These are phyloP conservation scores for Taenaris catops DNA, from an alignment of 2,888 invertebrate genomes.

Conservation along the genomic window DNA sequence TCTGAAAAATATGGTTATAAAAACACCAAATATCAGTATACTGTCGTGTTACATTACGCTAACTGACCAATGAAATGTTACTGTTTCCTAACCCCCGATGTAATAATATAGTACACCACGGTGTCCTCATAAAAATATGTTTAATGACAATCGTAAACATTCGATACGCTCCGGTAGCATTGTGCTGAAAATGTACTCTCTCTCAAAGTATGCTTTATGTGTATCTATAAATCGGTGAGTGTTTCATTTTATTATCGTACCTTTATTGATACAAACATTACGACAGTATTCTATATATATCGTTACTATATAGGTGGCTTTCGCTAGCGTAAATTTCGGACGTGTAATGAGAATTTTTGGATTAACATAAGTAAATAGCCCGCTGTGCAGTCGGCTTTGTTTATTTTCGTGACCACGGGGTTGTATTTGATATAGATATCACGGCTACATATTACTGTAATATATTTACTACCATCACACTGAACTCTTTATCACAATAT, in stretches of 20 bases:
- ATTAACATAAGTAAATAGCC: too few species aligned
- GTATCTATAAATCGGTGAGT: slow-evolving; percentile 62
- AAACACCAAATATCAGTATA: too few species aligned
- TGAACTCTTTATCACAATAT: too few species aligned
- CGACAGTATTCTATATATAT: slow-evolving; percentile 9
- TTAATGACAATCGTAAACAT: slow-evolving; percentile 74
- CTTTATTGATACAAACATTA: slow-evolving; percentile 41
- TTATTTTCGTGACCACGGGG: too few species aligned
- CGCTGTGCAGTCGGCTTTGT: too few species aligned
- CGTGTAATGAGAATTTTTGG: too few species aligned
- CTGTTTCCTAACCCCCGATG: slow-evolving; percentile 44
- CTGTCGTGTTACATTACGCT: too few species aligned
- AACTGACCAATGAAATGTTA: slow-evolving; percentile 61
- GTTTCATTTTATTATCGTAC: slow-evolving; percentile 55
- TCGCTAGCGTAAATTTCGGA: too few species aligned
- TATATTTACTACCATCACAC: too few species aligned
- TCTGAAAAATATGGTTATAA: too few species aligned
- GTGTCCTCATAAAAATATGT: slow-evolving; percentile 76
- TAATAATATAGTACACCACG: slow-evolving; percentile 64
- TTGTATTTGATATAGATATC: too few species aligned
- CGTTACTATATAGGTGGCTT: background rate
- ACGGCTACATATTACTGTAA: too few species aligned
- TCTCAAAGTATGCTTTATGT: slow-evolving; percentile 36
- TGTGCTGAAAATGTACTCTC: slow-evolving; percentile 55
- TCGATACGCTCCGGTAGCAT: slow-evolving; percentile 59